phyloP scores from a whole-genome alignment of 2,797 vertebrate species.

The Dromococcyx pavoninus region DNA sequence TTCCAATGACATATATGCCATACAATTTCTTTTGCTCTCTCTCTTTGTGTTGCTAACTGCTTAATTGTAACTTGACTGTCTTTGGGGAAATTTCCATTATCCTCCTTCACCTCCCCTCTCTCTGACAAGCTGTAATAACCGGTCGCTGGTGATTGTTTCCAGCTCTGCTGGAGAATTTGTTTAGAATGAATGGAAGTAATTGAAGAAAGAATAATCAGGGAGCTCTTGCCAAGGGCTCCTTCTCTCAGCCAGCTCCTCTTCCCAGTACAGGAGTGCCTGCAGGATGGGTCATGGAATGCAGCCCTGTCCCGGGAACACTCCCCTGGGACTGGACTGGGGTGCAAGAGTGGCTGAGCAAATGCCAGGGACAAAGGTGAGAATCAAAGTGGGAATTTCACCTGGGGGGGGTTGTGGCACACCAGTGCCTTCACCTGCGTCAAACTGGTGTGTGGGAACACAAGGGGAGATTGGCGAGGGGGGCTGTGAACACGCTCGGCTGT shows the following conservation, averaged over 20 bases:
- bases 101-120: neutral
- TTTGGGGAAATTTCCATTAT: neutral
- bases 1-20: neutral
- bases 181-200: neutral
- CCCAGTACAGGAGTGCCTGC: accelerated
- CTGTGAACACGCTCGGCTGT: too few relatives aligned
- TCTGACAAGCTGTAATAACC: neutral
- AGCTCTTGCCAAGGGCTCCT: neutral
- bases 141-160: neutral
- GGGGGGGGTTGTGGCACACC: neutral
- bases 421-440: neutral
- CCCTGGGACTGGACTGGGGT: neutral
- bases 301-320: neutral
- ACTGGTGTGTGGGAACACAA: too few relatives aligned
- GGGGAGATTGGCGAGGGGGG: too few relatives aligned
- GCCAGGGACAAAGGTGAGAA: neutral
- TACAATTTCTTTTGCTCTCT: neutral
- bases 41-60: neutral
- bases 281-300: neutral
- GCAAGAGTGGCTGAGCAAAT: neutral
- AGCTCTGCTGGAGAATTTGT: neutral
- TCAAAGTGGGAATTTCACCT: neutral
- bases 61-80: neutral
- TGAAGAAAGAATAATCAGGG: neutral
- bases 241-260: neutral